Evolutionary conservation across 2,113 vertebrate genomes (phyloP).

Genomic region (Macrotus californicus): DNA sequence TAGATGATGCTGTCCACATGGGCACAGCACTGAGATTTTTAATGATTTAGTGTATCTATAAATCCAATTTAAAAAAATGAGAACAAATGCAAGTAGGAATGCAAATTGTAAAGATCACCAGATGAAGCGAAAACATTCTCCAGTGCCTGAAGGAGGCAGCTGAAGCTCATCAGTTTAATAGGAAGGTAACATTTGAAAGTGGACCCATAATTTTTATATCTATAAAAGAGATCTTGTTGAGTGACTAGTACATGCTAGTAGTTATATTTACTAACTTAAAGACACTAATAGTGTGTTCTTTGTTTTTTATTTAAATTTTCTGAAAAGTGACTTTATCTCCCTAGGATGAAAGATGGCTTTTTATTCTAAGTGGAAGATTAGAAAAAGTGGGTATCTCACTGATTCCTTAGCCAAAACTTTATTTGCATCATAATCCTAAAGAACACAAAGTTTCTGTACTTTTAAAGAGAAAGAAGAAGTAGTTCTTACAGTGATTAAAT

Average conservation of each 20-base stretch:
- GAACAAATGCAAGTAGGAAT: background rate
- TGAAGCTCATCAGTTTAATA: background rate
- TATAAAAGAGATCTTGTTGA: background rate
- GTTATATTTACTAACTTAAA: background rate
- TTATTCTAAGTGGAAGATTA: background rate
- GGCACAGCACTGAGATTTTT: background rate
- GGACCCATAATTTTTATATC: background rate
- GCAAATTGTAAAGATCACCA: background rate
- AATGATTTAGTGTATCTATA: background rate
- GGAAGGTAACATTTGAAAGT: slow-evolving; percentile 5
- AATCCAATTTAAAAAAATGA: background rate
- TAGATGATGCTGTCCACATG: background rate
- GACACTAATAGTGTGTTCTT: background rate
- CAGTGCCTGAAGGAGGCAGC: background rate
- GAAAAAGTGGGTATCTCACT: background rate
- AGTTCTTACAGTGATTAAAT: slow-evolving; percentile 24
- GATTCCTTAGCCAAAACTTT: slow-evolving; percentile 10
- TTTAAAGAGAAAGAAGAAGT: slow-evolving; percentile 67
- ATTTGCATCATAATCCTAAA: background rate
- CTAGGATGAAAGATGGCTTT: background rate
- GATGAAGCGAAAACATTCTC: background rate
- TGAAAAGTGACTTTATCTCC: background rate
- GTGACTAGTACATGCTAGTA: background rate
- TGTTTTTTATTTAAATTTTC: background rate
- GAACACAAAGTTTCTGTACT: slow-evolving; percentile 41